Evolutionary conservation across 1,140 invertebrate genomes (phyloP).

Genomic region (Anastrepha obliqua): DNA sequence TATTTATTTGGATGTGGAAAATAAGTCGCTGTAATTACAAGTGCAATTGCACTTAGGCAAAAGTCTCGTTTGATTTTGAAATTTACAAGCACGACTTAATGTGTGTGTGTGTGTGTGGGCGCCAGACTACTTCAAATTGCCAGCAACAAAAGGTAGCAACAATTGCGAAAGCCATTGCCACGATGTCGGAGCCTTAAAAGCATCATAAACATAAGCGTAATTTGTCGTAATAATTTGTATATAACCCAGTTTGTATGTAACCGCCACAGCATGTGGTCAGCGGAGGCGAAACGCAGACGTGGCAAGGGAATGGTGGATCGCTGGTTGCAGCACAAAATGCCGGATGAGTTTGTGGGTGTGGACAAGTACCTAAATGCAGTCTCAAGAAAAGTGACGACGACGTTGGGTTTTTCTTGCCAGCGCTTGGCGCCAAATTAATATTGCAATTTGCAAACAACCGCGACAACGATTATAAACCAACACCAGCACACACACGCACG

Average conservation of each 20-base stretch:
- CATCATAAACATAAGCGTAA: constrained; percentile 45
- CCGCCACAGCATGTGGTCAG: constrained; percentile 25
- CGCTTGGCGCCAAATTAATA: constrained; percentile 48
- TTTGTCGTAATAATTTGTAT: constrained; percentile 45
- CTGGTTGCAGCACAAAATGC: not conserved
- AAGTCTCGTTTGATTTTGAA: constrained; percentile 11
- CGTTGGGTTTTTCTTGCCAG: not conserved
- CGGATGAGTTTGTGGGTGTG: not conserved
- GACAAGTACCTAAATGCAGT: not conserved
- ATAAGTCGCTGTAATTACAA: too few species aligned
- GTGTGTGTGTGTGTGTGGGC: constrained; percentile 1
- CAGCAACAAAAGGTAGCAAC: constrained; percentile 11
- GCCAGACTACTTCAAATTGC: constrained; percentile 22
- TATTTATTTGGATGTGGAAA: too few species aligned
- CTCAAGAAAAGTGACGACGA: not conserved
- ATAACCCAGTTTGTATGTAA: not conserved
- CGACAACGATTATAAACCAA: constrained; percentile 5
- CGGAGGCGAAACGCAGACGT: not conserved
- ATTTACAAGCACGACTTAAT: not conserved
- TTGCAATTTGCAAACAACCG: constrained; percentile 45
- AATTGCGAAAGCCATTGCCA: not conserved
- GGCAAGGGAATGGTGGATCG: not conserved
- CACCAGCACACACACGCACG: not conserved
- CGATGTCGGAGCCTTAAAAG: constrained; percentile 27
- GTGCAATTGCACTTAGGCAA: too few species aligned